These are phyloP conservation scores for Gambusia affinis DNA, from an alignment of 2,113 vertebrate genomes.

Conservation along the genomic window DNA sequence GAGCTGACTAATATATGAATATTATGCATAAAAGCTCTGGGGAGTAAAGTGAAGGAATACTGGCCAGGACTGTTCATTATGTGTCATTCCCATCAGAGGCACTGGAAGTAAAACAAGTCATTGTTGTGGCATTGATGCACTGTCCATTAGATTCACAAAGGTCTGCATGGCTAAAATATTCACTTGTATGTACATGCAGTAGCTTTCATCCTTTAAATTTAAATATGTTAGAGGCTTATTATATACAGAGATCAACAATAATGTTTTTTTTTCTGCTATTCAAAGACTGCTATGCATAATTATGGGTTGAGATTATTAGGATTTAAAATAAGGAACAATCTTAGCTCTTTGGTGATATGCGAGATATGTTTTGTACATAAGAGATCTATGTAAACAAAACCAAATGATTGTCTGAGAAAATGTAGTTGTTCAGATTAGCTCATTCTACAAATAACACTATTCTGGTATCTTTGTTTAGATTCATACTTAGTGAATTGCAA, in stretches of 20 bases:
- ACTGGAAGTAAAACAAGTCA: slow-evolving; percentile 25
- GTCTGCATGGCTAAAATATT: background rate
- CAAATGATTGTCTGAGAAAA: background rate
- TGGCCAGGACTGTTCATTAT: slow-evolving; percentile 43
- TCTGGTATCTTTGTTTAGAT: background rate
- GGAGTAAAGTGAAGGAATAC: slow-evolving; percentile 26
- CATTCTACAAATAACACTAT: background rate
- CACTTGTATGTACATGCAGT: background rate
- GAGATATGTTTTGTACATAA: background rate
- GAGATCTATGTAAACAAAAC: background rate
- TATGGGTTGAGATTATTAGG: background rate
- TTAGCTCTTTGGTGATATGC: background rate
- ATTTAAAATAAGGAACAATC: background rate
- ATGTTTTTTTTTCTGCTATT: too few species aligned
- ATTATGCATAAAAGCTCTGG: slow-evolving; percentile 35
- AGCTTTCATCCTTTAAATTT: background rate
- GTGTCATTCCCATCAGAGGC: slow-evolving; percentile 30
- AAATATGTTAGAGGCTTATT: too few species aligned
- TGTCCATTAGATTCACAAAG: slow-evolving; percentile 27
- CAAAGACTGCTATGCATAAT: background rate
- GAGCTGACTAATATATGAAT: slow-evolving; percentile 53
- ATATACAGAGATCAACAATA: too few species aligned
- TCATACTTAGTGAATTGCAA: background rate
- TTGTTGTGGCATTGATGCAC: slow-evolving; percentile 13
- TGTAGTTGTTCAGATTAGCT: background rate